Base-by-base conservation (phyloP, 30 jellyfish, hydroid and myxozoan species). In the Cassiopea andromeda region DNA sequence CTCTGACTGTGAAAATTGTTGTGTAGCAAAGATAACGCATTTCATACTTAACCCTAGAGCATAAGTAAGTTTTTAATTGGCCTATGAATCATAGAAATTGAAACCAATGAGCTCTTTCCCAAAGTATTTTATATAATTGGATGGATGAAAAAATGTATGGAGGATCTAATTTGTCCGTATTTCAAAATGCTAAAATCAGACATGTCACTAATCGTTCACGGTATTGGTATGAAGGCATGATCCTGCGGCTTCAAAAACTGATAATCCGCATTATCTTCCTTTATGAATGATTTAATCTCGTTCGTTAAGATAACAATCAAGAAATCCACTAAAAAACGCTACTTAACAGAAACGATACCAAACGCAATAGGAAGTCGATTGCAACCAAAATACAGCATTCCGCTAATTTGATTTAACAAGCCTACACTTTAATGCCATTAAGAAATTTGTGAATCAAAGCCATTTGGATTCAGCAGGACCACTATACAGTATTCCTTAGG, bases 21-120 rank as follows among this genome's bases (percentile, higher is more conserved):
- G 12, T 6, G 7, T 10, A 54, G 38, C 38, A 27, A 27, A 27
- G 38, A 27, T 27, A 27, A 27, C 38, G 38, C 38, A 27, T 27
- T 27, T 27, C 38, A 27, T 27, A 27, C 38, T 27, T 27, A 27
- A 27, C 38, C 38, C 38, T 27, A 27, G 38, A 27, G 38, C 12
- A 10, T 54, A 6, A 54, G 12, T 54, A 54, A 54, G 10, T 66
- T 66, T 66, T 3, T 16, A 15, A 70, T 3, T 70, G 10, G 3
- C 27, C 79, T 7, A 6, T 6, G 16, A 70, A 14, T 19, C 79
- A 16, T 2, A 43, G 14, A 70, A 19, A 7, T 0, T 47, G 48
- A 77, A 43, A 81, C 90, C 90, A 47, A 81, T 61, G 68, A 81
- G 44, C 44, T 58, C 48, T 61, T 81, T 81, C 90, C 90, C 90